Conservation (phyloP, 2,113 vertebrate genomes). For the Boulengerochromis microlepis region DNA sequence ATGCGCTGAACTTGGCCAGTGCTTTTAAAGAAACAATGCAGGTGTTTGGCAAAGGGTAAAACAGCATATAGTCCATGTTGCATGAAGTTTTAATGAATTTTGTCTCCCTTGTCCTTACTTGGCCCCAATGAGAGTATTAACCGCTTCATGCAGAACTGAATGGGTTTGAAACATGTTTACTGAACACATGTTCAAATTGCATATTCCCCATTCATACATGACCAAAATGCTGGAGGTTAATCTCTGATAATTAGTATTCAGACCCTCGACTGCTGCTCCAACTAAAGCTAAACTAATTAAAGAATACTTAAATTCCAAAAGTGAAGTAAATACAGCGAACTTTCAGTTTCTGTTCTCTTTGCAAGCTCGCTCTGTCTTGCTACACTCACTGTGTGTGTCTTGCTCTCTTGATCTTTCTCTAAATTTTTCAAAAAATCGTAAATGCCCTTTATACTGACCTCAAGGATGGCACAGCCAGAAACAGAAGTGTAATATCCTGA, state of each 20-base stretch:
- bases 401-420: background rate
- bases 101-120: background rate
- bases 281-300: background rate
- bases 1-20: background rate
- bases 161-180: background rate
- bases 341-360: background rate
- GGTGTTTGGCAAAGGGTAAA: background rate
- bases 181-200: background rate
- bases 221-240: background rate
- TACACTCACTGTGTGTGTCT: background rate
- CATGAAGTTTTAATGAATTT: background rate
- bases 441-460: background rate
- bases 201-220: background rate
- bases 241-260: background rate
- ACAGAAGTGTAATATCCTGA: background rate
- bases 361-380: background rate
- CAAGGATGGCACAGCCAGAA: background rate
- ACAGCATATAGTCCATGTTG: background rate
- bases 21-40: background rate
- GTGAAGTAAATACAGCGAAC: background rate
- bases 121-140: background rate
- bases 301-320: background rate
- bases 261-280: background rate
- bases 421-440: background rate
- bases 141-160: background rate